Evolutionary conservation across 2,888 invertebrate species (phyloP).

Genomic region (Hyalella azteca): DNA sequence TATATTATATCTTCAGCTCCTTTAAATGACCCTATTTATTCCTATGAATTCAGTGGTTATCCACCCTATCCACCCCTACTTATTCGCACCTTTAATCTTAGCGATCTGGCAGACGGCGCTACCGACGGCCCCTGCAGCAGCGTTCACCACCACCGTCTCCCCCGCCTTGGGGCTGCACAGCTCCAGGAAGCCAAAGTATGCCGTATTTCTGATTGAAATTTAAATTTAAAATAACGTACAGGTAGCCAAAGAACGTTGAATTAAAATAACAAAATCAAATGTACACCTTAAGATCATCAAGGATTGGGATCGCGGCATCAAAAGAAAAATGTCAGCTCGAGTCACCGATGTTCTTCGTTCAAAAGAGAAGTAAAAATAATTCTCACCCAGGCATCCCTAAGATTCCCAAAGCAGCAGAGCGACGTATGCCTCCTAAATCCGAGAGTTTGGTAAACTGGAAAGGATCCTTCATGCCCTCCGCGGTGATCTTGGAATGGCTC

Average conservation of each 20-base stretch:
- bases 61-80: no score
- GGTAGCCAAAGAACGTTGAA: no score
- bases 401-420: constrained; percentile 72
- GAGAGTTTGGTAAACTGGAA: not conserved
- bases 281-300: no score
- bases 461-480: constrained; percentile 5
- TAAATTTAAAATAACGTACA: not conserved
- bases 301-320: no score
- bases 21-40: no score
- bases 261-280: no score
- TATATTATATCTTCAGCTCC: no score
- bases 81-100: constrained; percentile 68
- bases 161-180: constrained; percentile 74
- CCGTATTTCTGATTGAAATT: constrained; percentile 67
- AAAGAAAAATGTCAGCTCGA: no score
- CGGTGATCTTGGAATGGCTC: constrained; percentile 63
- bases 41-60: no score
- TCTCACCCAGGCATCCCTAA: constrained; percentile 72
- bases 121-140: constrained; percentile 81
- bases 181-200: constrained; percentile 77
- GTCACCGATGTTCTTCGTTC: no score
- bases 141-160: constrained; percentile 76
- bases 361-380: no score
- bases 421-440: constrained; percentile 66
- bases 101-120: constrained; percentile 80